Base-by-base conservation (phyloP, 92 coral and sea anemone species). In the Montipora capitata region DNA sequence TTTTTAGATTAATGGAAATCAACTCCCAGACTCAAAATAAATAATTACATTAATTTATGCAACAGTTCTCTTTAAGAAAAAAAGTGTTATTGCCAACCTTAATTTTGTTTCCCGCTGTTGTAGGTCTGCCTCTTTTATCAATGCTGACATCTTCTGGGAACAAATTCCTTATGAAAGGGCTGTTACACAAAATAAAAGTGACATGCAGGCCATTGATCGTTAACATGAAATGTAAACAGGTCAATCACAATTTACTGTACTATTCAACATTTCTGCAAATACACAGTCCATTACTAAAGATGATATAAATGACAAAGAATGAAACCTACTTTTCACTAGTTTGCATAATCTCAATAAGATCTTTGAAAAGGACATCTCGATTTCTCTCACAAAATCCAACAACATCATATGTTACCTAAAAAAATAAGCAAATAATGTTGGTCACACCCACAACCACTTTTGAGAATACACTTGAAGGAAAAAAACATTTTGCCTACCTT, bases 331-430 rank as follows among this genome's bases (percentile, higher is more conserved):
- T 97, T 80, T 91, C 92, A 88, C 98, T 97, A 68, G 96, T 88
- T 77, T 98, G 99, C 99, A 98, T 98, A 74, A 98, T 90, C 73
- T 98, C 99, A 76, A 98, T 98, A 69, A 98, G 93, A 85, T 98
- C 99, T 83, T 81, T 95, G 83, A 98, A 98, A 52, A 98, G 94
- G 5, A 98, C 98, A 75, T 98, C 99, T 2, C 99, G 94, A 76
- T 98, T 98, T 83, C 99, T 90, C 75, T 98, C 99, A 92, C 99
- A 98, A 89, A 98, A 98, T 38, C 99, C 99, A 79, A 68, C 85
- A 64, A 91, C 91, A 68, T 98, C 96, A 18, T 98, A 98, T 4
- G 96, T 94, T 41, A 98, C 99, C 99, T 98, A 57, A 52, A 10
- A 8, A 11, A 78, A 65, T 52, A 27, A 68, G 10, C 0, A 44